A percentile compares a stretch with the other conserved stretches of the same genome.
Conservation (phyloP, 2,888 invertebrate genomes). For the Ashinkailepas kermadecensis region DNA sequence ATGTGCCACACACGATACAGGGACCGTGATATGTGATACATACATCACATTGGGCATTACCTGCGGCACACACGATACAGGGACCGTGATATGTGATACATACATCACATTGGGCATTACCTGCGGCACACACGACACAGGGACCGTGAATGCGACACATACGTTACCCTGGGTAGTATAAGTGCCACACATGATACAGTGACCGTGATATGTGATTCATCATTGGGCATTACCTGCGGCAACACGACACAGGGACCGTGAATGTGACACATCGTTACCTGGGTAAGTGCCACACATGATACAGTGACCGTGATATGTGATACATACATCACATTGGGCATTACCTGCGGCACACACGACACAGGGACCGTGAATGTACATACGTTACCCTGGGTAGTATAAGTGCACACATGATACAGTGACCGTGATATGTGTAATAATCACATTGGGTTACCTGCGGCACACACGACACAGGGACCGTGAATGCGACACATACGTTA, state of each 20-base stretch:
- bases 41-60: constrained; percentile 77
- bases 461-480: too few relatives aligned
- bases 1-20: too few relatives aligned
- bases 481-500: too few relatives aligned
- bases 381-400: constrained; percentile 30
- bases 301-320: too few relatives aligned
- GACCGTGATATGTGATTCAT: not conserved
- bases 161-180: too few relatives aligned
- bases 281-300: too few relatives aligned
- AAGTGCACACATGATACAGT: constrained; percentile 33
- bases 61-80: constrained; percentile 47
- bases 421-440: too few relatives aligned
- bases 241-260: not conserved
- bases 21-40: too few relatives aligned
- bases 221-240: constrained; percentile 82
- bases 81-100: not conserved
- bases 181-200: too few relatives aligned
- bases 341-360: too few relatives aligned
- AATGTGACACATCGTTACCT: not conserved
- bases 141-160: not conserved
- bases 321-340: constrained; percentile 60
- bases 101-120: not conserved
- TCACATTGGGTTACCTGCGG: too few relatives aligned
- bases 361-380: not conserved
- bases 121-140: too few relatives aligned